Conservation (phyloP, 2,888 invertebrate species). For the Suillia variegata region DNA sequence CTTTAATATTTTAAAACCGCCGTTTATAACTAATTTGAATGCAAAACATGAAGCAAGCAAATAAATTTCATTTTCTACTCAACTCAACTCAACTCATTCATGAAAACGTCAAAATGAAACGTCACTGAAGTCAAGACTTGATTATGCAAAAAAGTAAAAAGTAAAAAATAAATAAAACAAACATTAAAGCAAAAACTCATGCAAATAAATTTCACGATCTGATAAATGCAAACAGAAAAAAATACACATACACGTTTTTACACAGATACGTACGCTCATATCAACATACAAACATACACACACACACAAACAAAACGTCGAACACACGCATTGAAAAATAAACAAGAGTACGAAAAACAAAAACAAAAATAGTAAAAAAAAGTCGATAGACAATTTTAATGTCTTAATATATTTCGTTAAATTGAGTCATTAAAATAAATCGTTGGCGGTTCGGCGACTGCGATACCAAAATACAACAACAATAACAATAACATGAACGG, state of each 20-base stretch:
- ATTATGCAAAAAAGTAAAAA: background rate
- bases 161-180: background rate
- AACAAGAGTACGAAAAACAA: slow-evolving; percentile 8
- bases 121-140: background rate
- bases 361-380: no score
- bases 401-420: slow-evolving; percentile 55
- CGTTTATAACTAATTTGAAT: no score
- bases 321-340: background rate
- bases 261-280: background rate
- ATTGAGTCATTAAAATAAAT: slow-evolving; percentile 58
- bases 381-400: slow-evolving; percentile 44
- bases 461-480: slow-evolving; percentile 20
- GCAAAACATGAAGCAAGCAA: no score
- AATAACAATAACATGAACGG: background rate
- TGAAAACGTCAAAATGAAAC: slow-evolving; percentile 6
- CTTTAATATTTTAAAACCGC: no score
- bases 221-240: no score
- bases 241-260: background rate
- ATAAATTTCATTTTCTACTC: slow-evolving; percentile 11
- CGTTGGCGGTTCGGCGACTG: slow-evolving; percentile 39
- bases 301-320: background rate
- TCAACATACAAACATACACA: background rate
- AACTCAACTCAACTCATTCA: slow-evolving; percentile 19
- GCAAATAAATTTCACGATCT: background rate
- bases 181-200: no score